Conservation (phyloP, 2,888 invertebrate species). For the Agelastica alni region DNA sequence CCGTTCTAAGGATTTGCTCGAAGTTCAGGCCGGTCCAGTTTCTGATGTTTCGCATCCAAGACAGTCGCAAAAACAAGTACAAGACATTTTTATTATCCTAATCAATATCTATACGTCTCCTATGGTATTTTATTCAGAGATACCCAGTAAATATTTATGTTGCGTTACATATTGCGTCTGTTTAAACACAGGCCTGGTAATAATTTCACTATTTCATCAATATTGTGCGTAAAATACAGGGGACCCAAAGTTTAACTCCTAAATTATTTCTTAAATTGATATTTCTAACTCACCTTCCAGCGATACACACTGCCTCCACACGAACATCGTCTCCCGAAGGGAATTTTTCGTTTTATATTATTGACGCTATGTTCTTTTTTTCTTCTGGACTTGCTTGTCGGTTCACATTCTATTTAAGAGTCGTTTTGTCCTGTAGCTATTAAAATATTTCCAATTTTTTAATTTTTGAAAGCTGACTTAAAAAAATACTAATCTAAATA, state of each 20-base stretch:
- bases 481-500: too few species aligned
- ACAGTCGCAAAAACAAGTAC: too few species aligned
- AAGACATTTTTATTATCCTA: too few species aligned
- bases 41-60: too few species aligned
- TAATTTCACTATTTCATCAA: background rate
- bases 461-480: too few species aligned
- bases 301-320: conserved; percentile 54
- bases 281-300: conserved; percentile 47
- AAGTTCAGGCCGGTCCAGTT: too few species aligned
- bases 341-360: conserved; percentile 4
- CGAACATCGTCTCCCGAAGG: conserved; percentile 44
- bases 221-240: background rate
- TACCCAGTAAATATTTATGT: too few species aligned
- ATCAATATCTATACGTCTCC: too few species aligned
- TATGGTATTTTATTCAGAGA: too few species aligned
- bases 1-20: too few species aligned
- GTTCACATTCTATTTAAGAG: background rate
- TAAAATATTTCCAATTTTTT: too few species aligned
- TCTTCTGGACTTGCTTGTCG: background rate
- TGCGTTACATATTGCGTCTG: background rate
- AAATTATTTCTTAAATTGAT: conserved; percentile 14
- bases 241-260: background rate
- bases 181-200: background rate
- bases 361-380: background rate
- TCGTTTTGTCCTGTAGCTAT: too few species aligned